Evolutionary conservation across 2,113 vertebrate species (phyloP).

Genomic region (Merops nubicus): DNA sequence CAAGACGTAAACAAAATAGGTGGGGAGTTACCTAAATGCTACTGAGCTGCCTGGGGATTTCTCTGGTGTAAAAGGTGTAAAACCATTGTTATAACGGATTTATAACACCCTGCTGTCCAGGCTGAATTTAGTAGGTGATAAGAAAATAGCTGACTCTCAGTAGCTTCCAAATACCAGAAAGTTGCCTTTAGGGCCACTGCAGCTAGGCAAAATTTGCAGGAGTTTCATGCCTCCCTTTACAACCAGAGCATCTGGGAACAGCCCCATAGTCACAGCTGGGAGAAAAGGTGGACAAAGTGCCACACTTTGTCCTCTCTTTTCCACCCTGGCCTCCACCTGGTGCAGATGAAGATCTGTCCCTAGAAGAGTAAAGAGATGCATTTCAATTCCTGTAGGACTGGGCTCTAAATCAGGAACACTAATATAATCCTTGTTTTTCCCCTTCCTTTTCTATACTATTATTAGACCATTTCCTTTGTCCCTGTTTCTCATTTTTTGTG

Average conservation of each 20-base stretch:
- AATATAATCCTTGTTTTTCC: conserved; percentile 28
- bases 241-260: neutral
- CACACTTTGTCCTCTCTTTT: neutral
- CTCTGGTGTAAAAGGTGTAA: neutral
- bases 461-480: conserved; percentile 27
- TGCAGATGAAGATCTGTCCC: neutral
- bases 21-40: neutral
- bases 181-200: neutral
- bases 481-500: conserved; percentile 55
- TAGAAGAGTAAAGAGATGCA: neutral
- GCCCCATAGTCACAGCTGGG: neutral
- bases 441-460: neutral
- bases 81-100: neutral
- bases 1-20: neutral
- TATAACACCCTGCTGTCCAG: neutral
- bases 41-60: neutral
- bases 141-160: neutral
- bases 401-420: neutral
- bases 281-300: neutral
- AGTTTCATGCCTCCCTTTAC: neutral
- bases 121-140: neutral
- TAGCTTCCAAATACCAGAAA: neutral
- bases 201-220: neutral
- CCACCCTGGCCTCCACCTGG: neutral
- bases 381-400: neutral